Evolutionary conservation across 2,113 vertebrate genomes (phyloP).

Genomic region (Opisthocomus hoazin): DNA sequence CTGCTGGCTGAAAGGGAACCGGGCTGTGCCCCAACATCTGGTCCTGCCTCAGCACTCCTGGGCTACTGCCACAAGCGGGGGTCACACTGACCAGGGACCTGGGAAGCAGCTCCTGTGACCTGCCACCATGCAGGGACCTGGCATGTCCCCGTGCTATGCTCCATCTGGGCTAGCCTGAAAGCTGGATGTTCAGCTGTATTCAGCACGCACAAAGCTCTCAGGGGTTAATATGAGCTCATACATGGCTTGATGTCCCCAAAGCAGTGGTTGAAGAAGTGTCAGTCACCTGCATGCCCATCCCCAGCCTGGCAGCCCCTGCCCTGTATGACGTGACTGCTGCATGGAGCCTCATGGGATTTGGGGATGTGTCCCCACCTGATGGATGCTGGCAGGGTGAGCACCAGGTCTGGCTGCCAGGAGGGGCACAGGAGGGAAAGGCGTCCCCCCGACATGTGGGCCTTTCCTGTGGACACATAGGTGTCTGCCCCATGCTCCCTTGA

Average conservation of each 20-base stretch:
- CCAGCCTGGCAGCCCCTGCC: background rate
- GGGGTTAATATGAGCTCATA: background rate
- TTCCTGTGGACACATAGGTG: background rate
- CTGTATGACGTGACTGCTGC: background rate
- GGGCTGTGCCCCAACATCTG: accelerated
- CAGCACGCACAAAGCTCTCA: background rate
- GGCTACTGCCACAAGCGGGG: background rate
- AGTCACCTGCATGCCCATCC: background rate
- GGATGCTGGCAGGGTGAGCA: background rate
- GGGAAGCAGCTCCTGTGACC: background rate
- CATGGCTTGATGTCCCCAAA: background rate
- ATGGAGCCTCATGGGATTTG: background rate
- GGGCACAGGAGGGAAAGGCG: background rate
- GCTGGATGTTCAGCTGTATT: background rate
- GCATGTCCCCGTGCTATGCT: background rate
- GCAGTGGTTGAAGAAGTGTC: background rate
- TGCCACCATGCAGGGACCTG: background rate
- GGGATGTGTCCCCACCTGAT: no score
- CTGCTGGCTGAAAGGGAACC: accelerated
- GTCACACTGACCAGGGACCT: background rate
- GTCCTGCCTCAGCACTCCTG: background rate
- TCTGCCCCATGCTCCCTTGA: background rate
- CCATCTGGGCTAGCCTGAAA: background rate
- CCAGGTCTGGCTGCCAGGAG: background rate
- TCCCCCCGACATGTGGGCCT: background rate